Evolutionary conservation across 2,113 vertebrate species (phyloP).

Genomic region (Romanogobio albipinnatus): DNA sequence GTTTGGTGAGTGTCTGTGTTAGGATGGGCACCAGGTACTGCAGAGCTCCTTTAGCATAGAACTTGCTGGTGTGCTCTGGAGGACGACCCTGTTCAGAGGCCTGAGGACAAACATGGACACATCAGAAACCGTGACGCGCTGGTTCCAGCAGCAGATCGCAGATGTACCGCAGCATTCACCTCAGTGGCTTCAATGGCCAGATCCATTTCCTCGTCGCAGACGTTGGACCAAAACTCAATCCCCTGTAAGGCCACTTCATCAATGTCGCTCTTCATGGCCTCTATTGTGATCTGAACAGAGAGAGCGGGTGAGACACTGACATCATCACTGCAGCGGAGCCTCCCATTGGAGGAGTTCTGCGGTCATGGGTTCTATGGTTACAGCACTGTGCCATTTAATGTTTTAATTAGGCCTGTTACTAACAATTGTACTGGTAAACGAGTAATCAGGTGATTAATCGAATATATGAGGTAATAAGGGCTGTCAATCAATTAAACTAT

Average conservation of each 20-base stretch:
- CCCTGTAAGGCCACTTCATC: slow-evolving; percentile 97
- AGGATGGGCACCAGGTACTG: slow-evolving; percentile 98
- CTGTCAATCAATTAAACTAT: too few species aligned
- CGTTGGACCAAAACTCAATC: slow-evolving; percentile 99
- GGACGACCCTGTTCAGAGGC: slow-evolving; percentile 96
- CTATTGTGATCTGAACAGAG: slow-evolving; percentile 88
- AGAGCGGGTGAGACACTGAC: background rate
- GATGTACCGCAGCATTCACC: slow-evolving; percentile 69
- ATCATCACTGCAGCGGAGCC: too few species aligned
- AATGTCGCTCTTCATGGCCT: slow-evolving; percentile 99
- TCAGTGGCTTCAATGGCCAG: slow-evolving; percentile 96
- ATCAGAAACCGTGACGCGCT: background rate
- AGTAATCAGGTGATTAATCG: too few species aligned
- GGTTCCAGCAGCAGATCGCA: background rate
- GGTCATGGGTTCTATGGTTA: too few species aligned
- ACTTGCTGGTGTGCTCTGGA: slow-evolving; percentile 98
- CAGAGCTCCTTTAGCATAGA: slow-evolving; percentile 96
- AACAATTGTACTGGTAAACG: too few species aligned
- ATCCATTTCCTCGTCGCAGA: slow-evolving; percentile 99
- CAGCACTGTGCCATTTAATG: too few species aligned
- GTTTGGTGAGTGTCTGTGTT: slow-evolving; percentile 95
- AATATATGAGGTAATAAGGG: too few species aligned
- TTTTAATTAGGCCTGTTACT: too few species aligned
- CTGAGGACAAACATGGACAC: slow-evolving; percentile 64
- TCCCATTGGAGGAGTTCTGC: too few species aligned